Percentiles rank a stretch among this genome's conserved stretches.
phyloP scores from a whole-genome alignment of 2,797 vertebrate genomes.

The Heterohyrax brucei region DNA sequence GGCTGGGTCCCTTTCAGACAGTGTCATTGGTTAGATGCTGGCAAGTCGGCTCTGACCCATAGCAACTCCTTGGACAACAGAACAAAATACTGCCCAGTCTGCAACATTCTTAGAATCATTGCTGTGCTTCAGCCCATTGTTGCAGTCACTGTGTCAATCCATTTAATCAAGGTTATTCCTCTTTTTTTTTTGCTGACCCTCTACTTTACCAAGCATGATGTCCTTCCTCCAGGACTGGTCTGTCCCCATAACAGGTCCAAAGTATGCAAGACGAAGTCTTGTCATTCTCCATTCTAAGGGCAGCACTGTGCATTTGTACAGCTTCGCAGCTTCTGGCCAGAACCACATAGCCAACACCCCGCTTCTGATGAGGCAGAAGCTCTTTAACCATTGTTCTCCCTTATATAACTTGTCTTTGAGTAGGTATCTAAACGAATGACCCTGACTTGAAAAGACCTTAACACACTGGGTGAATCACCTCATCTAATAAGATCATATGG shows the following conservation, averaged over 20 bases:
- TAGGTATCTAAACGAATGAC: neutral
- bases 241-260: neutral
- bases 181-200: neutral
- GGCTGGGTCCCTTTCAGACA: neutral
- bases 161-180: neutral
- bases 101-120: neutral
- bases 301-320: neutral
- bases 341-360: neutral
- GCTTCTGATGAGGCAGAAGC: neutral
- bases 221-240: neutral
- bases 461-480: neutral
- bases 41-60: neutral
- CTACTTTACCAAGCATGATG: neutral
- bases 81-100: neutral
- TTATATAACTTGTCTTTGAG: too few species aligned
- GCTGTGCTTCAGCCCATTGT: neutral
- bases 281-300: neutral
- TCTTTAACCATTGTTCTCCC: neutral
- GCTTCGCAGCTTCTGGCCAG: neutral
- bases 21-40: neutral
- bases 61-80: too few species aligned
- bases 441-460: neutral
- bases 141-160: neutral
- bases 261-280: neutral
- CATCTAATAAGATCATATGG: neutral